phyloP scores from a whole-genome alignment of 2,888 invertebrate genomes.

The Drosophila cracens region DNA sequence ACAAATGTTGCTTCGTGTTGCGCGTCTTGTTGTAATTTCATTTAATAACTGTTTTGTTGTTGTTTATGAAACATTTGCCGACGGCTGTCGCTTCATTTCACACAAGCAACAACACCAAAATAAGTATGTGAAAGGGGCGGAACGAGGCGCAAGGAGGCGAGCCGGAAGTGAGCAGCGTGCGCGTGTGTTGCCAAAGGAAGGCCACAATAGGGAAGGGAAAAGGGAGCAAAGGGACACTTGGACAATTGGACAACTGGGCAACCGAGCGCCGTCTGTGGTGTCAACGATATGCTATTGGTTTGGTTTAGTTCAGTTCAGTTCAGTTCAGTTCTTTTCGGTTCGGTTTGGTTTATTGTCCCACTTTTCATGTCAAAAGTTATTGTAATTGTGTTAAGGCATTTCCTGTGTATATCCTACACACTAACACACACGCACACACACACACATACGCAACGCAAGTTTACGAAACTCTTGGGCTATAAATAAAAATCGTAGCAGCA shows the following conservation, averaged over 20 bases:
- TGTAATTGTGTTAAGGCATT: constrained; percentile 82
- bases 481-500: constrained; percentile 58
- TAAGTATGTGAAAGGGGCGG: constrained; percentile 4
- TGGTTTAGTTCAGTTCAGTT: constrained; percentile 40
- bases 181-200: constrained; percentile 48
- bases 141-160: constrained; percentile 7
- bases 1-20: constrained; percentile 45
- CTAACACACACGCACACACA: constrained; percentile 23
- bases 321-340: constrained; percentile 41
- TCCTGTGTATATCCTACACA: constrained; percentile 73
- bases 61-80: constrained; percentile 77
- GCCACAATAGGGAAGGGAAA: neutral
- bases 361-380: constrained; percentile 81
- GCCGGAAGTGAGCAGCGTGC: constrained; percentile 63
- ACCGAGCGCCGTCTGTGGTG: constrained; percentile 69
- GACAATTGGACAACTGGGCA: constrained; percentile 62
- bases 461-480: constrained; percentile 50
- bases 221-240: constrained; percentile 18
- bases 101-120: constrained; percentile 41
- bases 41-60: constrained; percentile 78
- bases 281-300: constrained; percentile 57
- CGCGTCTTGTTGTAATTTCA: constrained; percentile 67
- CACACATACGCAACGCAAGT: constrained; percentile 8
- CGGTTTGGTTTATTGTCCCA: constrained; percentile 77
- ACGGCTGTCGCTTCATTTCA: constrained; percentile 76